Evolutionary conservation across 2,888 invertebrate species (phyloP), one percentile per base, ranked within the genome.

Genomic region (Eilema caniola): DNA sequence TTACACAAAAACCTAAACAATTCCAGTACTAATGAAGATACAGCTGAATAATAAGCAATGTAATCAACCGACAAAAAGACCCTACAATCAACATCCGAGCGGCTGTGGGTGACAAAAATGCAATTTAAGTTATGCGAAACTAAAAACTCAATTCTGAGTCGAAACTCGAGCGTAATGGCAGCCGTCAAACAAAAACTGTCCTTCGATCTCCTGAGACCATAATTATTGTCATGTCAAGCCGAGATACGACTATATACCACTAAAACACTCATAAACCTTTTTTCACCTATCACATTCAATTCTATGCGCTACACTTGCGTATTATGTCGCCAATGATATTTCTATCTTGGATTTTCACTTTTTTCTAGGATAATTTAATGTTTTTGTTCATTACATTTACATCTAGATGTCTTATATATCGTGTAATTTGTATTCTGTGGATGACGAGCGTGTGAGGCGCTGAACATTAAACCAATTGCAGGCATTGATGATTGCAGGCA

Each of bases 71-170:
- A 78, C 87, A 93, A 92, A 93, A 92, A 92, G 72, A 77, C 63
- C 72, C 71, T 76, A 86, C 88, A 89, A 89, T 89, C 89, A 86
- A 84, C 79, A 79, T 70, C 72, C 84, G 80, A 79, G 74, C 82
- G 82, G 83, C 84, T 86, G 86, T 88, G 90, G 91, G 94, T 94
- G 94, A 93, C 94, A 93, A 94, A 94, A 94, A 94, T 94, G 94
- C 94, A 93, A 94, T 94, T 92, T 94, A 91, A 92, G 92, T 90
- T 93, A 93, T 93, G 89, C 89, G 83, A 80, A 82, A 86, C 88
- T 90, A 94, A 94, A 94, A 94, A 93, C 88, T 89, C 89, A 92
- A 92, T 92, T 90, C 89, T 85, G 82, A 74, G 83, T 85, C 86
- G 85, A 88, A 89, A 85, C 86, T 85, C 82, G 78, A 79, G 85